Conservation (phyloP, 92 coral and sea anemone species). For the Galaxea fascicularis region DNA sequence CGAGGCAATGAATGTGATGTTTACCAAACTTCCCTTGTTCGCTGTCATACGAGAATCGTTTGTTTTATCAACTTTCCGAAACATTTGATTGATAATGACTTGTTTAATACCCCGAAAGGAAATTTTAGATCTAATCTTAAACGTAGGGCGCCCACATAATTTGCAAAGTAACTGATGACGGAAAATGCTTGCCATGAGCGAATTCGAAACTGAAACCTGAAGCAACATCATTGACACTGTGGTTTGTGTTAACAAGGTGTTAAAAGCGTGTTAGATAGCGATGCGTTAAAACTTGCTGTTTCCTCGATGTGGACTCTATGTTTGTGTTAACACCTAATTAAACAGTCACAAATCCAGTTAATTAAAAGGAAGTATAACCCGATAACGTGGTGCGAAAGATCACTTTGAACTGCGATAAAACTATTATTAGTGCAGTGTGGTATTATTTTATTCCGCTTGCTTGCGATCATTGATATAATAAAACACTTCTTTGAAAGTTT, state of each 20-base stretch:
- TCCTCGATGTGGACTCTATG: constrained; percentile 4
- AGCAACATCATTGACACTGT: neutral
- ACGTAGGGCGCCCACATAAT: neutral
- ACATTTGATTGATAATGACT: constrained; percentile 27
- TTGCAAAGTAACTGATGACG: neutral
- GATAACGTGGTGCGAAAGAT: constrained; percentile 12
- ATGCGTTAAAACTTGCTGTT: constrained; percentile 25
- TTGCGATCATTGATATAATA: neutral
- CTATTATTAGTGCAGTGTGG: neutral
- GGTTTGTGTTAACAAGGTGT: constrained; percentile 24
- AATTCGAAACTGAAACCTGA: neutral
- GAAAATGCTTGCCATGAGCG: neutral
- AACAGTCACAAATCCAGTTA: constrained; percentile 45
- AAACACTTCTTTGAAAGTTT: neutral
- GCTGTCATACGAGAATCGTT: constrained; percentile 32
- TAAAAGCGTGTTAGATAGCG: constrained; percentile 24
- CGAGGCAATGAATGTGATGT: constrained; percentile 8
- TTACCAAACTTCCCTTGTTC: constrained; percentile 23
- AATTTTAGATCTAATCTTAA: constrained; percentile 16
- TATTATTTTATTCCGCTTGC: constrained; percentile 5
- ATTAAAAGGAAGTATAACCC: constrained; percentile 37
- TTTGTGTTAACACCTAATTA: constrained; percentile 43
- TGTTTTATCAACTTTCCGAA: constrained; percentile 16
- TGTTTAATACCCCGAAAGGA: constrained; percentile 28
- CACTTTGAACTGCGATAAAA: constrained; percentile 13